Evolutionary conservation across 2,113 vertebrate species (phyloP).

Genomic region (Clarias macrocephalus): DNA sequence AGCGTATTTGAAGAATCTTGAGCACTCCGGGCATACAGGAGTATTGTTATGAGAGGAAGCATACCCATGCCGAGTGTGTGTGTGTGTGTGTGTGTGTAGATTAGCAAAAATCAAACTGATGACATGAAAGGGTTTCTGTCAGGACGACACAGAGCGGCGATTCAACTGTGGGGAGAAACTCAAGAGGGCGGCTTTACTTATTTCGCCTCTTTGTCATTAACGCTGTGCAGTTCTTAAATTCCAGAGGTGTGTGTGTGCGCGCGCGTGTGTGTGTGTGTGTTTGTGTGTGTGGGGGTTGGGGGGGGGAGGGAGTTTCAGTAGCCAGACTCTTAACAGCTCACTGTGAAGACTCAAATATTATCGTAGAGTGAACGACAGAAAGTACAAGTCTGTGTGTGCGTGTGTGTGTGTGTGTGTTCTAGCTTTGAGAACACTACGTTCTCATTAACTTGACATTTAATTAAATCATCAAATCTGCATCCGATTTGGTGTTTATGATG

Average conservation of each 20-base stretch:
- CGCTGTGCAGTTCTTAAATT: constrained; percentile 2
- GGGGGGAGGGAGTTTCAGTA: not conserved
- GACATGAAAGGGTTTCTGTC: constrained; percentile 43
- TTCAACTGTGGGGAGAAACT: constrained; percentile 32
- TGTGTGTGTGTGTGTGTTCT: not conserved
- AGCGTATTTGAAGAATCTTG: constrained; percentile 59
- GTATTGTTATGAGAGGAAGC: constrained; percentile 55
- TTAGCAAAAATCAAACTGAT: constrained; percentile 27
- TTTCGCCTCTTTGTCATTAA: constrained; percentile 26
- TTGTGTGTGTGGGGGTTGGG: not conserved
- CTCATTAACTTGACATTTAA: no score
- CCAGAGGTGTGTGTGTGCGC: not conserved
- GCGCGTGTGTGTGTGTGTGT: not conserved
- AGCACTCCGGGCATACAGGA: constrained; percentile 35
- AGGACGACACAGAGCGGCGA: constrained; percentile 42
- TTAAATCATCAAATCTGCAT: not conserved
- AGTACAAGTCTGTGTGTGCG: not conserved
- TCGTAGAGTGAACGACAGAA: not conserved
- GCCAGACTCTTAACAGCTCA: constrained; percentile 29
- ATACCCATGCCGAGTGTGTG: constrained; percentile 28
- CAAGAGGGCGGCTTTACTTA: constrained; percentile 22
- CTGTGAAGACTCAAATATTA: constrained; percentile 33
- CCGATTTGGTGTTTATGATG: not conserved
- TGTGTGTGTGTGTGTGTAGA: not conserved
- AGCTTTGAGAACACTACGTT: no score